Evolutionary conservation across 2,113 vertebrate genomes (phyloP).

Genomic region (Tiliqua scincoides): DNA sequence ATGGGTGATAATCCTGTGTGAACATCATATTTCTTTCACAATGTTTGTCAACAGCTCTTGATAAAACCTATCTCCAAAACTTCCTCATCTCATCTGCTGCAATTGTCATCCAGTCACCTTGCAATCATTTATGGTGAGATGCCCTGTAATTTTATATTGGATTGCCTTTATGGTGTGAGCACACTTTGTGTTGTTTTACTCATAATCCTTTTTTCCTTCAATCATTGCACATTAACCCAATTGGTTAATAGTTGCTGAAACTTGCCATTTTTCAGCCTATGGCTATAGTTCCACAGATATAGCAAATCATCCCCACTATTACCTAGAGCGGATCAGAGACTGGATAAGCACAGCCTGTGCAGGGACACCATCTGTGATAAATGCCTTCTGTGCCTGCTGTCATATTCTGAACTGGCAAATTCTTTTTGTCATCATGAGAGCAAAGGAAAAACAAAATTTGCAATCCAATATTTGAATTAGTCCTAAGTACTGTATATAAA

Average conservation of each 20-base stretch:
- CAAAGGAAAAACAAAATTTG: conserved; percentile 33
- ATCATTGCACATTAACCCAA: conserved; percentile 49
- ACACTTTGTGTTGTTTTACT: conserved; percentile 52
- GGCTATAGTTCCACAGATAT: conserved; percentile 56
- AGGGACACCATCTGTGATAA: not conserved
- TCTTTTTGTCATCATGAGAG: conserved; percentile 42
- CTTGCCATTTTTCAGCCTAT: conserved; percentile 58
- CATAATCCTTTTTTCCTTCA: conserved; percentile 42
- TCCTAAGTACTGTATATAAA: not conserved
- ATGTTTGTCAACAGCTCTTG: not conserved
- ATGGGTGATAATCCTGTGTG: not conserved
- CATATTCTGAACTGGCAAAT: conserved; percentile 48
- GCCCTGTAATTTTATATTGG: conserved; percentile 44
- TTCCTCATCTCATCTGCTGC: conserved; percentile 33
- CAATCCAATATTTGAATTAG: conserved; percentile 29
- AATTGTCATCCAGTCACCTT: conserved; percentile 32
- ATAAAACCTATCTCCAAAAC: not conserved
- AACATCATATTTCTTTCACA: not conserved
- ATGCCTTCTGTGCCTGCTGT: conserved; percentile 10
- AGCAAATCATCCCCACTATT: conserved; percentile 54
- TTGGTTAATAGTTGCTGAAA: conserved; percentile 38
- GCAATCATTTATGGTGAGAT: not conserved
- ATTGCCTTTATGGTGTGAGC: conserved; percentile 26
- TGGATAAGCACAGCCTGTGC: not conserved
- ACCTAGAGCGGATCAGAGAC: conserved; percentile 42